These are phyloP conservation scores for Botia almorhae DNA, from an alignment of 2,797 vertebrate genomes.

Conservation along the genomic window DNA sequence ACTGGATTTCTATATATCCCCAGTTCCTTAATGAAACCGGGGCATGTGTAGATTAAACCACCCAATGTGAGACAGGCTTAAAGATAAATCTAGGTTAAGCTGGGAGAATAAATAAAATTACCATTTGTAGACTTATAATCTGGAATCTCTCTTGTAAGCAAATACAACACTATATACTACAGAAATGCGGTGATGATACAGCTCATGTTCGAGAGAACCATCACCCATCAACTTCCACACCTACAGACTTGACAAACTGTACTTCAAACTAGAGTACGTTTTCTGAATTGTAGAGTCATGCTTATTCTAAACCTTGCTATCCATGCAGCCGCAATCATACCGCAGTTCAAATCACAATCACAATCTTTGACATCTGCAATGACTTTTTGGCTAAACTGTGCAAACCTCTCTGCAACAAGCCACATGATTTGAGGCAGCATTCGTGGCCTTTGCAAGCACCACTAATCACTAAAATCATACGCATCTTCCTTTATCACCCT, in stretches of 20 bases:
- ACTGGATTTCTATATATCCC: constrained; percentile 11
- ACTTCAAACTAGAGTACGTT: too few species aligned
- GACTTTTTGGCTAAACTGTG: neutral
- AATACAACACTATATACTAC: neutral
- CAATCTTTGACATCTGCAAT: neutral
- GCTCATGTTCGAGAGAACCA: neutral
- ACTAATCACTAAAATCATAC: constrained; percentile 29
- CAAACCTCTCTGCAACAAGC: neutral
- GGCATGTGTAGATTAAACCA: constrained; percentile 47
- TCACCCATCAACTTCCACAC: neutral
- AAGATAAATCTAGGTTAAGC: constrained; percentile 52
- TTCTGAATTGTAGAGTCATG: neutral
- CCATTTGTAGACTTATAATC: constrained; percentile 20
- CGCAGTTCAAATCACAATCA: neutral
- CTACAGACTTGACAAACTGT: too few species aligned
- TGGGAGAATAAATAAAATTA: constrained; percentile 40
- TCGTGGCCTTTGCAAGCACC: constrained; percentile 1
- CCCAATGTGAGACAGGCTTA: constrained; percentile 26
- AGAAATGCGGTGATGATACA: neutral
- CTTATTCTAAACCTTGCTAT: neutral
- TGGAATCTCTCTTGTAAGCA: constrained; percentile 6
- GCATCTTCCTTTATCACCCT: constrained; percentile 24
- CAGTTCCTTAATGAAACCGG: constrained; percentile 43
- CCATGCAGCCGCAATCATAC: neutral
- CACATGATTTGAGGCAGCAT: neutral